Conservation (phyloP, 2,888 invertebrate species). For the Ecliptopera silaceata region DNA sequence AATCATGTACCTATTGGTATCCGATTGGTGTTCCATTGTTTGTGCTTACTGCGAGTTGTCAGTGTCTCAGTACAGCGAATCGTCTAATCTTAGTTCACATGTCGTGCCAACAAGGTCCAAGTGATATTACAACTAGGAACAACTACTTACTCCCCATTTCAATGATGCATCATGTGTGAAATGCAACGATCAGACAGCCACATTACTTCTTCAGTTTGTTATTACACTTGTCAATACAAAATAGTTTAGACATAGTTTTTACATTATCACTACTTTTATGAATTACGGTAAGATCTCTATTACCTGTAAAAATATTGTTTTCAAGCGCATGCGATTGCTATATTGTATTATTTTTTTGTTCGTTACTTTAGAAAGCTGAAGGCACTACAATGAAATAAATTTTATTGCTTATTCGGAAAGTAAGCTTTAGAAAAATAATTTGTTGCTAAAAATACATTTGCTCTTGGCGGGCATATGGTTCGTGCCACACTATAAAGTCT, state of each 20-base stretch:
- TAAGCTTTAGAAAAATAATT: conserved; percentile 79
- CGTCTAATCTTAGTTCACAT: conserved; percentile 64
- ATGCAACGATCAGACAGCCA: conserved; percentile 79
- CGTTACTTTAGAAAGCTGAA: conserved; percentile 76
- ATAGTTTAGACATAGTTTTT: conserved; percentile 70
- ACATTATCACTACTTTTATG: conserved; percentile 75
- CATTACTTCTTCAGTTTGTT: conserved; percentile 55
- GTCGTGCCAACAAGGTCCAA: conserved; percentile 59
- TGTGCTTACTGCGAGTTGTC: conserved; percentile 55
- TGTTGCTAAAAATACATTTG: conserved; percentile 66
- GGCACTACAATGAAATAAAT: conserved; percentile 79
- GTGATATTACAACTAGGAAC: conserved; percentile 73
- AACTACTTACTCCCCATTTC: conserved; percentile 61
- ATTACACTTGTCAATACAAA: conserved; percentile 62
- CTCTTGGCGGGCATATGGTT: conserved; percentile 63
- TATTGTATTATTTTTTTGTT: conserved; percentile 63
- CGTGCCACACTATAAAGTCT: conserved; percentile 57
- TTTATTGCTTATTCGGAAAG: conserved; percentile 77
- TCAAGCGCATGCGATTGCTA: conserved; percentile 77
- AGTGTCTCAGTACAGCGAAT: conserved; percentile 30
- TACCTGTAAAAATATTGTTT: conserved; percentile 79
- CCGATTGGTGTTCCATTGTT: conserved; percentile 69
- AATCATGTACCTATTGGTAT: conserved; percentile 68
- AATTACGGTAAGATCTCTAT: conserved; percentile 76
- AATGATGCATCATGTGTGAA: conserved; percentile 67